A percentile compares a stretch with the other conserved stretches of the same genome.
Conservation (phyloP, 2,113 vertebrate species). For the Oryzias woworae region DNA sequence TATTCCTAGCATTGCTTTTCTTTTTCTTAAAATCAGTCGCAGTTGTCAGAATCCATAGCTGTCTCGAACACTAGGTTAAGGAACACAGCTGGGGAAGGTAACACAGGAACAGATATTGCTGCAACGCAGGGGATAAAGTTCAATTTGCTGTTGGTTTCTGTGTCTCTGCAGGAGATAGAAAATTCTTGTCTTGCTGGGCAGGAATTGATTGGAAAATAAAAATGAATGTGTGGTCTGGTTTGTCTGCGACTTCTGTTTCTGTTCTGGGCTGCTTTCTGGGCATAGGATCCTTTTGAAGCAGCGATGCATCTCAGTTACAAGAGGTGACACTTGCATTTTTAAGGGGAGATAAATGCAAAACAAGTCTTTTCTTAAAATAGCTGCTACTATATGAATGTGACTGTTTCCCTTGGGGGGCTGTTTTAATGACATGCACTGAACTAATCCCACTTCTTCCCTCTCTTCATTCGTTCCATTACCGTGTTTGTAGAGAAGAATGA, state of each 20-base stretch:
- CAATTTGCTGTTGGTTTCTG: slow-evolving; percentile 76
- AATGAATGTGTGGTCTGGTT: slow-evolving; percentile 61
- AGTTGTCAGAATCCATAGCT: slow-evolving; percentile 45
- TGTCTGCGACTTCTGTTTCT: slow-evolving; percentile 33
- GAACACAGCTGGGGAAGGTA: slow-evolving; percentile 62
- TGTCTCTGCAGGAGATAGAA: slow-evolving; percentile 70
- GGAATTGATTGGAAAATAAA: slow-evolving; percentile 74
- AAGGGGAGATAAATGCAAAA: slow-evolving; percentile 56
- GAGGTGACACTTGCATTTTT: slow-evolving; percentile 56
- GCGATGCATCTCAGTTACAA: slow-evolving; percentile 58
- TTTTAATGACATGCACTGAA: slow-evolving; percentile 74
- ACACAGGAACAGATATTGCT: slow-evolving; percentile 69
- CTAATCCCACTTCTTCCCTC: slow-evolving; percentile 52
- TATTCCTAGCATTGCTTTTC: slow-evolving; percentile 40
- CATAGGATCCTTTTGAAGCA: slow-evolving; percentile 42
- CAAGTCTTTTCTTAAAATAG: slow-evolving; percentile 66
- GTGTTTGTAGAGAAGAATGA: slow-evolving; percentile 55
- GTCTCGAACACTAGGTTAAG: slow-evolving; percentile 68
- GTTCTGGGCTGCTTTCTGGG: slow-evolving; percentile 45
- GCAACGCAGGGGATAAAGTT: slow-evolving; percentile 69
- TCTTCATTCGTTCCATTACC: slow-evolving; percentile 45
- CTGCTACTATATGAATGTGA: slow-evolving; percentile 58
- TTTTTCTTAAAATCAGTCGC: slow-evolving; percentile 14
- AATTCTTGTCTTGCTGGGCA: slow-evolving; percentile 69
- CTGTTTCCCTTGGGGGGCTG: slow-evolving; percentile 59